These are phyloP conservation scores for Vanacampus margaritifer DNA, from an alignment of 2,113 vertebrate species.

Conservation along the genomic window DNA sequence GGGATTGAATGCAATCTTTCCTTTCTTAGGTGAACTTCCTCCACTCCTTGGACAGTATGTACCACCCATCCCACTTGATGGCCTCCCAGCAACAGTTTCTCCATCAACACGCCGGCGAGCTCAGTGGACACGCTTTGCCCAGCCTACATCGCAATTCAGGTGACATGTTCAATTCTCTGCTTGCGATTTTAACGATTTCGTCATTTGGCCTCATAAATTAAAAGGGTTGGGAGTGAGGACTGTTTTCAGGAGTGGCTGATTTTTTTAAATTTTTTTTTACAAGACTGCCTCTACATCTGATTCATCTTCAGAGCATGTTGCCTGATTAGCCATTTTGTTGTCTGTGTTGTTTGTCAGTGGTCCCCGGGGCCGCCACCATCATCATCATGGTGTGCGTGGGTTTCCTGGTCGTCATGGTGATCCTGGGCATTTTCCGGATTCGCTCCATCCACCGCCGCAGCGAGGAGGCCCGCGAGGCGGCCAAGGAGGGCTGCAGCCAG, in stretches of 20 bases:
- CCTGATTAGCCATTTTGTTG: background rate
- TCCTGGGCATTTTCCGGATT: slow-evolving; percentile 91
- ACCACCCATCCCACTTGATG: slow-evolving; percentile 89
- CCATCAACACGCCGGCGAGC: slow-evolving; percentile 85
- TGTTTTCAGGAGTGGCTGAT: background rate
- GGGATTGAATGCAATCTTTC: background rate
- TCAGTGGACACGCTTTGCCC: slow-evolving; percentile 88
- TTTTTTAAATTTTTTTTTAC: background rate
- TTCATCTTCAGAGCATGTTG: background rate
- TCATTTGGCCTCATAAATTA: background rate
- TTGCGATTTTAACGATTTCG: no score
- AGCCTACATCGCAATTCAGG: slow-evolving; percentile 87
- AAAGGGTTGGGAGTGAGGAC: background rate
- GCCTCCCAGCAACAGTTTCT: slow-evolving; percentile 94
- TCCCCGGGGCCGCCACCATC: slow-evolving; percentile 91
- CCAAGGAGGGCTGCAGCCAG: slow-evolving; percentile 84
- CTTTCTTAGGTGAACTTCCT: slow-evolving; percentile 84
- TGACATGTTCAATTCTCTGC: slow-evolving; percentile 41
- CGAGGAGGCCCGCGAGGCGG: slow-evolving; percentile 58
- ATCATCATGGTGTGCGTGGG: slow-evolving; percentile 97
- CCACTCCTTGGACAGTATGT: slow-evolving; percentile 84
- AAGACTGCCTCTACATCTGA: background rate
- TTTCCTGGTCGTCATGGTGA: slow-evolving; percentile 96
- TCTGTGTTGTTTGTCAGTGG: slow-evolving; percentile 67
- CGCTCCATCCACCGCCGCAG: slow-evolving; percentile 87